phyloP scores from a whole-genome alignment of 2,888 invertebrate genomes.

The Tinea pellionella region DNA sequence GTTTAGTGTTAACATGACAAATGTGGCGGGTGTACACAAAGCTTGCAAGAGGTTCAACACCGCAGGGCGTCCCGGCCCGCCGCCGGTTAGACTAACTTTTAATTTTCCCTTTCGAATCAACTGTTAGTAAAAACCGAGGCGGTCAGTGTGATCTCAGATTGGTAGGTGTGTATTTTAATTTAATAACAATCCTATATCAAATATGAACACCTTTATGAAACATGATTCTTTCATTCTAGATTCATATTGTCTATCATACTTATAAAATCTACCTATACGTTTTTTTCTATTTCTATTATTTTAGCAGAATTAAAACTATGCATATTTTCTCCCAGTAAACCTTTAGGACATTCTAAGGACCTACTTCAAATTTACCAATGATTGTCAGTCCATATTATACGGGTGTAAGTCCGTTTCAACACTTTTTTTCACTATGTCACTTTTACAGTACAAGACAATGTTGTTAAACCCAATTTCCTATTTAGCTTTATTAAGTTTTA shows the following conservation, averaged over 20 bases:
- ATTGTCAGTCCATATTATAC: no score
- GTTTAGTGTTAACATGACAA: conserved; percentile 66
- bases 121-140: not conserved
- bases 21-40: conserved; percentile 37
- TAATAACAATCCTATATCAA: not conserved
- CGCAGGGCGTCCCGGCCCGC: conserved; percentile 32
- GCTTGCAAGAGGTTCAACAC: conserved; percentile 27
- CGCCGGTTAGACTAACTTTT: conserved; percentile 29
- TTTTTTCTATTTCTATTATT: no score
- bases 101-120: conserved; percentile 24
- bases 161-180: conserved; percentile 6
- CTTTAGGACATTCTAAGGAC: no score
- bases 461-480: not conserved
- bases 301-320: no score
- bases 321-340: no score
- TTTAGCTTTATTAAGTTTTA: not conserved
- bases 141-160: not conserved
- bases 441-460: not conserved
- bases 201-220: not conserved
- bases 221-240: no score
- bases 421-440: not conserved
- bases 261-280: no score
- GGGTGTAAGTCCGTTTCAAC: no score
- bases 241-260: no score
- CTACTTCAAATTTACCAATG: no score